A percentile compares a stretch with the other conserved stretches of the same genome.
Conservation (phyloP, 1,140 invertebrate species). For the Rhopalosiphum maidis region DNA sequence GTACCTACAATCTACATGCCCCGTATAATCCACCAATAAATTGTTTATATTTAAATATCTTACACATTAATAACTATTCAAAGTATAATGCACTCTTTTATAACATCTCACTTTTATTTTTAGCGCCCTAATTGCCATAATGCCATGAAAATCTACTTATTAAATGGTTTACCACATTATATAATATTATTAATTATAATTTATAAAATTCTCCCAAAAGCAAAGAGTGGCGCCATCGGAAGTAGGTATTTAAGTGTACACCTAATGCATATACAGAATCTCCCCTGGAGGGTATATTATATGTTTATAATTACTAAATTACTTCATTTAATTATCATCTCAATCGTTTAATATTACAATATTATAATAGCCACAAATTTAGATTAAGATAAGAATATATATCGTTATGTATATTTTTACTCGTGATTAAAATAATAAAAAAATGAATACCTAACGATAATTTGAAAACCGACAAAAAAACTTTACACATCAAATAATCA, state of each 20-base stretch:
- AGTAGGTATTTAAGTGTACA: neutral
- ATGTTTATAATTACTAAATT: neutral
- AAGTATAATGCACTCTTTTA: neutral
- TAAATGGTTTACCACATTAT: neutral
- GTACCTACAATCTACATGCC: neutral
- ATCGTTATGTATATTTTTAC: neutral
- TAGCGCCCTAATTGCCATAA: neutral
- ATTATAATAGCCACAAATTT: neutral
- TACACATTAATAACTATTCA: neutral
- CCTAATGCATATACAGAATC: neutral
- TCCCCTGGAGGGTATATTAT: neutral
- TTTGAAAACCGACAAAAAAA: neutral
- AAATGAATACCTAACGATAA: neutral
- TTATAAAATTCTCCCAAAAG: neutral
- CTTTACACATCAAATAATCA: neutral
- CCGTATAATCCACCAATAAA: neutral
- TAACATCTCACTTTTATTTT: neutral
- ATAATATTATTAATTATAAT: too few relatives aligned
- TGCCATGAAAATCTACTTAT: neutral
- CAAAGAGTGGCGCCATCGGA: neutral
- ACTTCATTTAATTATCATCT: slow-evolving; percentile 17
- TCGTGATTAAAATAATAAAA: neutral
- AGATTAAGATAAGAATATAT: neutral
- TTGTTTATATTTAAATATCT: neutral
- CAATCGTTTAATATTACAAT: neutral